Base-by-base conservation (phyloP, 2,888 invertebrate genomes). In the Dexiosoma caninum region DNA sequence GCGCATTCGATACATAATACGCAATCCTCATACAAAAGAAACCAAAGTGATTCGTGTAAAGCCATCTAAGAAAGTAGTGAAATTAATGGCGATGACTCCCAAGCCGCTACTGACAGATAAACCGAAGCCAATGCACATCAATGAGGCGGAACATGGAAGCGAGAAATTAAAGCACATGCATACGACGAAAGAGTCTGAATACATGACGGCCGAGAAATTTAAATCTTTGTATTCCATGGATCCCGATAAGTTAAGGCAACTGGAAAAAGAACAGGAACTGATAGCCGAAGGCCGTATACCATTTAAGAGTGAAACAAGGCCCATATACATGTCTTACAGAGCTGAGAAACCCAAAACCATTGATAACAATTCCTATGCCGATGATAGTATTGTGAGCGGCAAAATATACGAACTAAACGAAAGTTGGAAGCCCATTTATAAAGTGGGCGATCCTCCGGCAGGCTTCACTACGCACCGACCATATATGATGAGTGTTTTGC, bases 261-360 rank as follows among this genome's bases (percentile, higher is more conserved):
- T 89, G 67, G 90, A 89, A 80, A 88, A 86, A 64, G 86, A 89
- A 30, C 89, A 89, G 72, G 89, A 89, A 55, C 79, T 87, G 14
- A 87, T 89, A 49, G 88, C 86, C 2, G 89, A 89, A 83, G 87
- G 86, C 16, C 85, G 84, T 9, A 49, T 62, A 14, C 87, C 88
- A 0, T 53, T 81, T 46, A 86, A 81, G 70, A 85, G 19, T 14
- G 70, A 83, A 60, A 85, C 86, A 53, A 82, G 83, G 0, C 74
- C 85, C 0, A 59, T 72, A 7, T 67, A 79, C 10, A 66, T 76
- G 30, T 1, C 55, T 7, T 53, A 57, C 21, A 71, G 19, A 27
- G 8, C 66, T 9, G 74, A 69, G 44, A 55, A 46, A 2, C 40
- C 49, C 7, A 74, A 53, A 66, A 19, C 70, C 12, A 2, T 42